These are phyloP conservation scores for Antidorcas marsupialis DNA, from an alignment of 2,113 vertebrate species.

Conservation along the genomic window DNA sequence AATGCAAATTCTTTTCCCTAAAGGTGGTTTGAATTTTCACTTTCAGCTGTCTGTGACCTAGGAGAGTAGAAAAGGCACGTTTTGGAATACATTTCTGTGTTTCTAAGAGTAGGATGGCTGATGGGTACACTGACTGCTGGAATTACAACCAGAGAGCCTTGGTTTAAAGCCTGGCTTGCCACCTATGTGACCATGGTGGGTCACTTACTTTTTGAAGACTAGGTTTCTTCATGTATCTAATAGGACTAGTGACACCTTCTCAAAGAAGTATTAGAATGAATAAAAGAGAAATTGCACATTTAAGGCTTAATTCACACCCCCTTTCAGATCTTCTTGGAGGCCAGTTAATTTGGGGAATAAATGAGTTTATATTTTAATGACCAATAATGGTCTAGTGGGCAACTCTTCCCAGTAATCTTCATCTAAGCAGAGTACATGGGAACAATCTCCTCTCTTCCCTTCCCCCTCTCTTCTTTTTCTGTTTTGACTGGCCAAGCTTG, in stretches of 20 bases:
- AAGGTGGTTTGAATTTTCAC: neutral
- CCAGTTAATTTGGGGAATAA: neutral
- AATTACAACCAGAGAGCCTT: neutral
- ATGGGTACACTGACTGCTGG: neutral
- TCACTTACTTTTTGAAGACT: neutral
- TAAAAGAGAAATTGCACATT: neutral
- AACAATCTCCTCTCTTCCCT: neutral
- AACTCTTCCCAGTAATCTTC: neutral
- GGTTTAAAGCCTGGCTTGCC: conserved; percentile 21
- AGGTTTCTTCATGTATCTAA: neutral
- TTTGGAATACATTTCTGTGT: neutral
- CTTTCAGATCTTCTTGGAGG: neutral
- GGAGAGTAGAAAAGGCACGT: neutral
- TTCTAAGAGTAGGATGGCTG: neutral
- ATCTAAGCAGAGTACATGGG: neutral
- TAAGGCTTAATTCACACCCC: neutral
- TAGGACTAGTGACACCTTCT: neutral
- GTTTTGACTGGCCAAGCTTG: neutral
- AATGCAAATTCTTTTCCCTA: neutral
- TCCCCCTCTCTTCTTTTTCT: neutral
- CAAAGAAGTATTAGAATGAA: neutral
- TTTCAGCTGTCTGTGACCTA: neutral
- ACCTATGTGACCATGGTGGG: neutral
- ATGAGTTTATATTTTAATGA: neutral
- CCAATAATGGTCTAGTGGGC: neutral